These are phyloP conservation scores for Dermolepida albohirtum DNA, from an alignment of 2,888 invertebrate species.

Conservation along the genomic window DNA sequence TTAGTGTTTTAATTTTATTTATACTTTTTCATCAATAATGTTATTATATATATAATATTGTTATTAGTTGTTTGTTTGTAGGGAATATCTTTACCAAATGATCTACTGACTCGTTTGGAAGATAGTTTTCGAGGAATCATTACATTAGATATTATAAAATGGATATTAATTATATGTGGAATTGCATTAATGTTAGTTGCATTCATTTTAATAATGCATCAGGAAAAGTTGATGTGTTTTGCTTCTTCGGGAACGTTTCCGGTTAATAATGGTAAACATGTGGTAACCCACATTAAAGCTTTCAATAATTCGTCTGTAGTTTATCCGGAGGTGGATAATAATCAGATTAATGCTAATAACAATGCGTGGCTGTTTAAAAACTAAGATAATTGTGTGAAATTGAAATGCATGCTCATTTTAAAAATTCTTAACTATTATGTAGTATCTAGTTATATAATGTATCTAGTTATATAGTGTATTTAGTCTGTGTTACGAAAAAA, in stretches of 20 bases:
- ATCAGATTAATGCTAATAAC: background rate
- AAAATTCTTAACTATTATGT: too few relatives aligned
- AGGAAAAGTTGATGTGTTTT: conserved; percentile 52
- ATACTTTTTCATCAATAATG: too few relatives aligned
- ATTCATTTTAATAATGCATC: conserved; percentile 49
- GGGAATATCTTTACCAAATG: conserved; percentile 52
- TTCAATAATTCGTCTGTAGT: conserved; percentile 19
- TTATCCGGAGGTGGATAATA: conserved; percentile 15
- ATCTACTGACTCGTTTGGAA: conserved; percentile 62
- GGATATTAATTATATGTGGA: conserved; percentile 64
- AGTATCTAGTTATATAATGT: too few relatives aligned
- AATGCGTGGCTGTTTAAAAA: too few relatives aligned
- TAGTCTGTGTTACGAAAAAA: too few relatives aligned
- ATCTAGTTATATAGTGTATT: too few relatives aligned
- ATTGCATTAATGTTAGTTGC: conserved; percentile 53
- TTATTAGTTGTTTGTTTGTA: conserved; percentile 37
- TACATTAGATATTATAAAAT: conserved; percentile 64
- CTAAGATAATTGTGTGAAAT: too few relatives aligned
- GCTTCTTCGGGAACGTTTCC: conserved; percentile 46
- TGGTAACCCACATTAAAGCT: background rate
- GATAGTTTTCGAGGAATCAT: conserved; percentile 62
- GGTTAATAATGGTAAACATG: conserved; percentile 43
- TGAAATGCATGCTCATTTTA: too few relatives aligned
- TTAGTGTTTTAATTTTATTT: too few relatives aligned
- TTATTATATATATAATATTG: too few relatives aligned